Evolutionary conservation across 1,140 invertebrate genomes (phyloP), one percentile per base, ranked within the genome.

Genomic region (Trichogramma pretiosum): DNA sequence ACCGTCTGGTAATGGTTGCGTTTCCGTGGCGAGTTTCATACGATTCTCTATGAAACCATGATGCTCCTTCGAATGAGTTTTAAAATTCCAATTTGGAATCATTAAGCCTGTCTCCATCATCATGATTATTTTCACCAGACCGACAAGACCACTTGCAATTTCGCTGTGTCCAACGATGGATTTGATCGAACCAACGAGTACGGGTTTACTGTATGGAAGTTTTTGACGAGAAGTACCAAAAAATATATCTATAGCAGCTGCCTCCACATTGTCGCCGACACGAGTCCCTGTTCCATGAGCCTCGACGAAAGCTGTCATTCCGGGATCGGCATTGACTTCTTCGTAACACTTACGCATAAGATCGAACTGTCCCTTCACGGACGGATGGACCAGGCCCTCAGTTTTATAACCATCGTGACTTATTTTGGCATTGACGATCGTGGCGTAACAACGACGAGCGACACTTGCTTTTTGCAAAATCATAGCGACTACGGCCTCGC

Each of bases 131-230:
- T 72, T 63, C 17, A n/a, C 11, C 35, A 50, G 60, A 5, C 85
- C 84, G 62, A 84, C 87, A 1, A 87, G 68, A 48, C 89, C 89
- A n/a, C 88, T 90, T 2, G 85, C 83, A 10, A 87, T 82, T 67
- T 95, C 92, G 5, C 86, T 80, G 66, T 95, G 92, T 0, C 92
- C 92, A 62, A 93, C 79, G 67, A 93, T 93, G 0, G 89, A 90
- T 64, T 95, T 95, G 3, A 91, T 77, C 0, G 90, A 89, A 3
- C 91, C 91, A 57, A 94, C 84, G 23, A 79, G 63, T 0, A 95
- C 68, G 0, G 89, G 85, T 13, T 24, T 22, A n/a, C n/a, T n/a
- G n/a, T n/a, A n/a, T n/a, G n/a, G n/a, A n/a, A n/a, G n/a, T n/a
- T n/a, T n/a, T n/a, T n/a, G n/a, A n/a, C n/a, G n/a, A n/a, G n/a